These are phyloP conservation scores for Drosophila mayri DNA, from an alignment of 1,140 invertebrate genomes.

Conservation along the genomic window DNA sequence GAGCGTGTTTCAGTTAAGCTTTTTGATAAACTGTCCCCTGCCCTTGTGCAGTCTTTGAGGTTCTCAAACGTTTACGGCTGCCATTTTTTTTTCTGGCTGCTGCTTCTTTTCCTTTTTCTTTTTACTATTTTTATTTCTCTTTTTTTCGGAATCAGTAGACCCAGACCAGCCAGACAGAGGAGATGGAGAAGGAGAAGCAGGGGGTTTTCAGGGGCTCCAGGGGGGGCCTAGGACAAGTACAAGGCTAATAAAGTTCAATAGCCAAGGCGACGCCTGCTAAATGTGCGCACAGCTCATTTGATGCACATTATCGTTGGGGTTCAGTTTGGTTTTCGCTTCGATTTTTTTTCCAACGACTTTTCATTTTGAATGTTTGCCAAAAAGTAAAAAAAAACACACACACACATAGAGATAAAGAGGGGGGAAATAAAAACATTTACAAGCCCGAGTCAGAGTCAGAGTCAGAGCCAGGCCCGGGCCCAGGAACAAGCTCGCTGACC, in stretches of 20 bases:
- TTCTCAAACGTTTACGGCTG: conserved; percentile 51
- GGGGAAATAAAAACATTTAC: conserved; percentile 77
- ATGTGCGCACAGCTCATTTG: conserved; percentile 82
- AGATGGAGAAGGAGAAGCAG: neutral
- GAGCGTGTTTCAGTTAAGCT: conserved; percentile 68
- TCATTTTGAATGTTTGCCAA: conserved; percentile 74
- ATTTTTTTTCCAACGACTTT: conserved; percentile 37
- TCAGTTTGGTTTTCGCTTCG: conserved; percentile 53
- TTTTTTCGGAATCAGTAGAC: conserved; percentile 38
- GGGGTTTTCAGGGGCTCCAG: neutral
- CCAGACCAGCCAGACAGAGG: conserved; percentile 38
- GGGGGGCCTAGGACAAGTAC: conserved; percentile 32
- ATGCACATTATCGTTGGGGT: conserved; percentile 79
- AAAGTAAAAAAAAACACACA: neutral
- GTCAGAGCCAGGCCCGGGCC: too few species aligned
- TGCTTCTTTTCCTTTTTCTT: neutral
- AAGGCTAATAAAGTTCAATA: conserved; percentile 81
- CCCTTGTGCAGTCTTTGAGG: conserved; percentile 31
- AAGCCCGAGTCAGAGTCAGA: conserved; percentile 49
- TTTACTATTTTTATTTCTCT: conserved; percentile 7
- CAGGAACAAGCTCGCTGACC: conserved; percentile 38
- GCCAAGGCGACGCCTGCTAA: conserved; percentile 78
- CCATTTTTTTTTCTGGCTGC: conserved; percentile 28
- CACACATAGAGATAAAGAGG: neutral
- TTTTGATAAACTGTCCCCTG: conserved; percentile 76